These are phyloP conservation scores for Salticus scenicus DNA, from an alignment of 2,888 invertebrate genomes.

Conservation along the genomic window DNA sequence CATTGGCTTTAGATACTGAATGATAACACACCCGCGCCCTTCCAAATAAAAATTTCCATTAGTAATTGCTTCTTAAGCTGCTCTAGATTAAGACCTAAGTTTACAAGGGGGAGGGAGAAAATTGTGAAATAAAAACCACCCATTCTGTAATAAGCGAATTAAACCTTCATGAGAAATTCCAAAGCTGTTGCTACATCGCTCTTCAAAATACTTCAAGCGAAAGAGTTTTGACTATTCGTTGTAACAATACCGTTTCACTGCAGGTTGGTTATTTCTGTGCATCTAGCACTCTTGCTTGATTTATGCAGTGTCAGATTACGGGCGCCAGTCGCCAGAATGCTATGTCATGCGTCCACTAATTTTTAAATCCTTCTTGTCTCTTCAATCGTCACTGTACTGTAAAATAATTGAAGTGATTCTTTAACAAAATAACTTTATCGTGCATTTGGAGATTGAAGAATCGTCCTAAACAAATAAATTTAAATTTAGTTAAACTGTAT, in stretches of 20 bases:
- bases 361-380: constrained; percentile 65
- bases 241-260: constrained; percentile 46
- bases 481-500: background rate
- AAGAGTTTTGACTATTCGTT: constrained; percentile 62
- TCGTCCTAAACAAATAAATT: background rate
- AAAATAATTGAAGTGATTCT: constrained; percentile 57
- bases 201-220: constrained; percentile 36
- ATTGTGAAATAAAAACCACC: constrained; percentile 51
- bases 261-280: constrained; percentile 43
- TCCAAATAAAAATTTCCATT: constrained; percentile 62
- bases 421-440: background rate
- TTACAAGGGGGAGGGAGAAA: constrained; percentile 41
- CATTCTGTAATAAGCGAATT: constrained; percentile 51
- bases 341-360: constrained; percentile 50
- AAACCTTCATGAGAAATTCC: constrained; percentile 48
- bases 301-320: constrained; percentile 63
- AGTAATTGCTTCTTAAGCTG: constrained; percentile 68
- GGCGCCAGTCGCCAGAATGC: constrained; percentile 41
- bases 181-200: constrained; percentile 41
- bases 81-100: constrained; percentile 58
- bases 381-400: constrained; percentile 52
- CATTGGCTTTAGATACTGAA: constrained; percentile 69
- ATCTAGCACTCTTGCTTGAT: constrained; percentile 25
- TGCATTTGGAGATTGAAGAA: background rate
- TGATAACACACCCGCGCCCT: constrained; percentile 62